A percentile compares a stretch with the other conserved stretches of the same genome.
Conservation (phyloP, 2,113 vertebrate species). For the Gymnobelideus leadbeateri region DNA sequence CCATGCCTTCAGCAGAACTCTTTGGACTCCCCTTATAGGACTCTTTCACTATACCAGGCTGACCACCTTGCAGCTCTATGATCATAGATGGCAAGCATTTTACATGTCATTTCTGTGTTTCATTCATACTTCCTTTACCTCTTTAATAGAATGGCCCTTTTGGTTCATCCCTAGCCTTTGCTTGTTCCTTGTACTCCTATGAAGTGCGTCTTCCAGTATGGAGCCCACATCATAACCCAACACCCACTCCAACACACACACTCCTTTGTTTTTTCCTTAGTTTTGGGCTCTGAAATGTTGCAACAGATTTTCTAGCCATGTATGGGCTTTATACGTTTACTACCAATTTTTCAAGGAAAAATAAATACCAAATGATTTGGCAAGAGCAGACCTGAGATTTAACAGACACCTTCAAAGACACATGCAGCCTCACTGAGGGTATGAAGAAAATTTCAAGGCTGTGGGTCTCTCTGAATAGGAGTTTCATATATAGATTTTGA, state of each 20-base stretch:
- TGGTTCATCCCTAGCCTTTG: not conserved
- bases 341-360: not conserved
- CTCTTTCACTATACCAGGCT: not conserved
- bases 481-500: not conserved
- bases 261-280: not conserved
- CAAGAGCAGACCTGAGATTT: slow-evolving; percentile 5
- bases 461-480: not conserved
- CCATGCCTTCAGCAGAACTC: not conserved
- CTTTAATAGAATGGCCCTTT: not conserved
- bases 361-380: not conserved
- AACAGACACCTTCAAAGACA: not conserved
- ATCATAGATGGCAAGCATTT: not conserved
- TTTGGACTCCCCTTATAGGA: not conserved
- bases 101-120: not conserved
- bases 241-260: not conserved
- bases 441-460: not conserved
- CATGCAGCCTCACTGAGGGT: not conserved
- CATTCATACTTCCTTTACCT: not conserved
- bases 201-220: not conserved
- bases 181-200: not conserved
- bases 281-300: not conserved
- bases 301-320: not conserved
- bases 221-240: not conserved
- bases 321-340: not conserved
- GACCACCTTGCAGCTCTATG: not conserved